phyloP scores from a whole-genome alignment of 2,888 invertebrate species.

The Dynastes hyllus region DNA sequence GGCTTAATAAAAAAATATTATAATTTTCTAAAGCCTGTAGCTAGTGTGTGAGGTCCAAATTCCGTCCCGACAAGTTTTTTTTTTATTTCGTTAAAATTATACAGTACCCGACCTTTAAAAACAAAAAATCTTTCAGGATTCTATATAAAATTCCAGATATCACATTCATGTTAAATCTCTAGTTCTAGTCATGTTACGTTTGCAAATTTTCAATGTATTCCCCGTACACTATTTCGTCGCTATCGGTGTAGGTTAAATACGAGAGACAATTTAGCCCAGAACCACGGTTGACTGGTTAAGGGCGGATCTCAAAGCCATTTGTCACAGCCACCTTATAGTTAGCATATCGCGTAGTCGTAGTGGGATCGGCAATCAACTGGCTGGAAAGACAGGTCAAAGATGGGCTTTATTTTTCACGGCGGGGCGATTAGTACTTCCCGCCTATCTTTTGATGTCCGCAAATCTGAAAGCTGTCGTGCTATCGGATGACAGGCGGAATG shows the following conservation, averaged over 20 bases:
- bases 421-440: slow-evolving; percentile 20
- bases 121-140: too few relatives aligned
- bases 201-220: too few relatives aligned
- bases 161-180: too few relatives aligned
- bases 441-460: slow-evolving; percentile 13
- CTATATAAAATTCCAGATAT: too few relatives aligned
- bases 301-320: slow-evolving; percentile 57
- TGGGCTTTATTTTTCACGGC: slow-evolving; percentile 32
- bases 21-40: too few relatives aligned
- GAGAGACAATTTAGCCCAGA: slow-evolving; percentile 55
- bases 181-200: too few relatives aligned
- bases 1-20: too few relatives aligned
- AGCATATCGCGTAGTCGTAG: slow-evolving; percentile 53
- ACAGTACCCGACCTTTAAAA: too few relatives aligned
- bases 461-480: slow-evolving; percentile 17
- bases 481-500: slow-evolving; percentile 1
- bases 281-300: slow-evolving; percentile 56
- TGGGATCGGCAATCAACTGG: slow-evolving; percentile 30
- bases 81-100: too few relatives aligned
- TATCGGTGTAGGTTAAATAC: slow-evolving; percentile 53
- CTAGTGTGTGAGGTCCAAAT: too few relatives aligned
- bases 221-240: slow-evolving; percentile 42
- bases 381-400: slow-evolving; percentile 38
- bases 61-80: too few relatives aligned
- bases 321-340: slow-evolving; percentile 56